phyloP scores from a whole-genome alignment of 1,140 invertebrate species.

The Pollicipes pollicipes region DNA sequence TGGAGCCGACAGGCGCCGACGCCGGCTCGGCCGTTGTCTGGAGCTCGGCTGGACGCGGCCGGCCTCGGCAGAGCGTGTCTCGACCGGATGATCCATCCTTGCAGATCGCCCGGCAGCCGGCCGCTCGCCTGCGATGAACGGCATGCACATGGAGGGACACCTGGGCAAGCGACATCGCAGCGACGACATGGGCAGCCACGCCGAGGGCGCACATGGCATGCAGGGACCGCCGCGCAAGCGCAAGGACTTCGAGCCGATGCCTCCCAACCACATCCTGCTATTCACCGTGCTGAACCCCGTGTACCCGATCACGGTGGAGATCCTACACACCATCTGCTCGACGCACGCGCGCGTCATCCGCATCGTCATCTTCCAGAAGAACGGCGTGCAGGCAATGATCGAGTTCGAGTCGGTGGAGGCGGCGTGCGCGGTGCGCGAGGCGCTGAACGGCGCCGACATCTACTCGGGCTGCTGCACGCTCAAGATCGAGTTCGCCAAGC shows the following conservation, averaged over 20 bases:
- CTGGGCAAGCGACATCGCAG: not conserved
- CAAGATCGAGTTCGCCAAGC: slow-evolving; percentile 40
- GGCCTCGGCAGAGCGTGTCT: not conserved
- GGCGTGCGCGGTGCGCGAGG: slow-evolving; percentile 33
- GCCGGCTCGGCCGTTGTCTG: not conserved
- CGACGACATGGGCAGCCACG: slow-evolving; percentile 3
- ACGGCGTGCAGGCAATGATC: slow-evolving; percentile 38
- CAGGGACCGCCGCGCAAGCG: slow-evolving; percentile 3
- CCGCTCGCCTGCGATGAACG: slow-evolving; percentile 1
- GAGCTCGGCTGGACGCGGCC: not conserved
- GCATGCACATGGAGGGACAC: not conserved
- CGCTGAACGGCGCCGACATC: slow-evolving; percentile 39
- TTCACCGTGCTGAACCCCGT: slow-evolving; percentile 33
- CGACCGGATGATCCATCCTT: not conserved
- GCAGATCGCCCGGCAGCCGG: not conserved
- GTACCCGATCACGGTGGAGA: slow-evolving; percentile 39
- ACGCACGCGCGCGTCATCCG: slow-evolving; percentile 34
- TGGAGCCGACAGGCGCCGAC: not conserved
- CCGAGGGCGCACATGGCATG: not conserved
- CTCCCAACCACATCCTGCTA: slow-evolving; percentile 28
- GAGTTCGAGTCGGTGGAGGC: slow-evolving; percentile 36
- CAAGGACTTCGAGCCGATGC: not conserved
- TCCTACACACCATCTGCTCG: slow-evolving; percentile 35
- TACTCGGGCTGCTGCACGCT: slow-evolving; percentile 42
- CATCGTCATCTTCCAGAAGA: slow-evolving; percentile 39